Evolutionary conservation across 1,140 invertebrate genomes (phyloP).

Genomic region (Drosophila leontia): DNA sequence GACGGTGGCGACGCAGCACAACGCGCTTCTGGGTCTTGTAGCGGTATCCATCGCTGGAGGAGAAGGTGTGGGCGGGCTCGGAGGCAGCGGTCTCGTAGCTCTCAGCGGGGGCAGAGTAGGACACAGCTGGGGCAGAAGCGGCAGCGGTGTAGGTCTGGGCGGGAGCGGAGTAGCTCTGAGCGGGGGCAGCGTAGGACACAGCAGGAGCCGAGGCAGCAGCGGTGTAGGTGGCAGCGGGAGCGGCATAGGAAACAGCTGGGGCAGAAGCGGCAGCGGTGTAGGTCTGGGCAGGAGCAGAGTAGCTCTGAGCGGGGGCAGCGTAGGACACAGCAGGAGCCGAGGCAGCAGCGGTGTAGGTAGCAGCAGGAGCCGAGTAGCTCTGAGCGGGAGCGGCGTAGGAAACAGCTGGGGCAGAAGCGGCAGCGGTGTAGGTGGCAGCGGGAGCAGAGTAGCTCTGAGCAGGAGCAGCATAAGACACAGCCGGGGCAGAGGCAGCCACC

Average conservation of each 20-base stretch:
- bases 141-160: slow-evolving; percentile 40
- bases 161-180: slow-evolving; percentile 39
- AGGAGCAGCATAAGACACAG: slow-evolving; percentile 34
- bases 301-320: slow-evolving; percentile 22
- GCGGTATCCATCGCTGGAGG: slow-evolving; percentile 65
- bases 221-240: slow-evolving; percentile 34
- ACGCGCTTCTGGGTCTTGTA: slow-evolving; percentile 59
- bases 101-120: slow-evolving; percentile 43
- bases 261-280: slow-evolving; percentile 59
- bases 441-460: slow-evolving; percentile 50
- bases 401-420: slow-evolving; percentile 31
- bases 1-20: slow-evolving; percentile 65
- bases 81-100: slow-evolving; percentile 66
- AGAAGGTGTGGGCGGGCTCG: slow-evolving; percentile 65
- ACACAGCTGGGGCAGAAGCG: slow-evolving; percentile 42
- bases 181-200: slow-evolving; percentile 36
- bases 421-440: slow-evolving; percentile 34
- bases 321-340: slow-evolving; percentile 58
- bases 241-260: slow-evolving; percentile 48
- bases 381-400: slow-evolving; percentile 47
- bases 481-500: slow-evolving; percentile 64
- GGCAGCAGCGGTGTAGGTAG: slow-evolving; percentile 51
- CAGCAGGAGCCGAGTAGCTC: slow-evolving; percentile 49
- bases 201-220: slow-evolving; percentile 43
- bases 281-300: slow-evolving; percentile 39